Evolutionary conservation across 2,797 vertebrate species (phyloP), one percentile per base, ranked within the genome.

Genomic region (Lycodopsis pacificus): DNA sequence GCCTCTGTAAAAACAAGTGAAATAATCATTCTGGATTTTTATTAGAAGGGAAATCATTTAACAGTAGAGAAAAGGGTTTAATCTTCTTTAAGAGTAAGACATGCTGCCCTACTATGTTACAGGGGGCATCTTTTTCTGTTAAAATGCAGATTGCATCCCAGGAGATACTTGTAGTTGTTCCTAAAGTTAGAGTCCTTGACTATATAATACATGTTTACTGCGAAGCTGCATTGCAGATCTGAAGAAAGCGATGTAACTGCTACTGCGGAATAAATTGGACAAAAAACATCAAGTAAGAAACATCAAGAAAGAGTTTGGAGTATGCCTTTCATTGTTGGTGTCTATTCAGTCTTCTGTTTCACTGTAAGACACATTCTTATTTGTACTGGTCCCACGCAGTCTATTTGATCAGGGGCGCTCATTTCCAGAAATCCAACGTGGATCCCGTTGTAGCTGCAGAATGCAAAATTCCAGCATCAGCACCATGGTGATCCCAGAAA

Each of bases 401-500:
- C 70, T 38, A 44, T 78, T 81, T 73, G 68, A 77, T 85, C 84
- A 69, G 68, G n/a, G 73, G 30, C 69, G 36, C 82, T 86, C 68
- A 84, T 90, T 92, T 87, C 48, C 36, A 74, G 63, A 84, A 76
- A 76, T 34, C 81, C 67, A 62, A 34, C 81, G 65, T 49, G 68
- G 72, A 87, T 84, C 75, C 86, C 14, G 7, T 73, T 83, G 67
- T 73, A 70, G 73, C 83, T 80, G 71, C 77, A 79, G 81, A 87
- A 86, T 74, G 30, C 54, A 85, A 51, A 85, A 84, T 42, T 66
- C 69, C 75, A 86, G 77, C 79, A 85, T 93, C 83, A 90, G 89
- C 91, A 89, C 73, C 79, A 20, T 81, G 75, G 72, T 88, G 85
- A 92, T 93, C 88, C 91, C 77, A 82, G 84, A 86, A 85, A 87